Conservation (phyloP, 2,113 vertebrate genomes). For the Dendropsophus ebraccatus region DNA sequence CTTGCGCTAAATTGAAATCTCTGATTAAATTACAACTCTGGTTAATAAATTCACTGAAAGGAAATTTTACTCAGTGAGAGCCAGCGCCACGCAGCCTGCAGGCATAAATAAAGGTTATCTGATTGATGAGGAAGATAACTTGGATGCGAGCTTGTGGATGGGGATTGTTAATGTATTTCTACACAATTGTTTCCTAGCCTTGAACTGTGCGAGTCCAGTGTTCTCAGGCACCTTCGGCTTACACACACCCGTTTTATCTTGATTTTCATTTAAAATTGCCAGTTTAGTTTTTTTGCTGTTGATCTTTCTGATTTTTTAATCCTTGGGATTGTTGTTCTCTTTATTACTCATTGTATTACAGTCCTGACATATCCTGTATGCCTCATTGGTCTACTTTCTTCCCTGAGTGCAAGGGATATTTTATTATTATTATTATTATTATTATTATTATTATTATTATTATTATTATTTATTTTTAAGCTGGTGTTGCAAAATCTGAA, state of each 20-base stretch:
- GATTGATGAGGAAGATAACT: conserved; percentile 73
- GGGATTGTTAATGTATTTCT: conserved; percentile 65
- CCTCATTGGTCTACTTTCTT: conserved; percentile 40
- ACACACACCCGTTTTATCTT: neutral
- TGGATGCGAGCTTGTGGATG: conserved; percentile 62
- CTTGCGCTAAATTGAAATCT: conserved; percentile 74
- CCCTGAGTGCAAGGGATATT: neutral
- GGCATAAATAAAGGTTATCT: conserved; percentile 73
- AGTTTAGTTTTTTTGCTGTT: neutral
- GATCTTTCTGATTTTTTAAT: conserved; percentile 24
- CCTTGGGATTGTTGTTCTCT: conserved; percentile 36
- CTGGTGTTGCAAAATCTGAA: no score
- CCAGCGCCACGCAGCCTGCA: conserved; percentile 64
- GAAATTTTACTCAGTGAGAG: conserved; percentile 66
- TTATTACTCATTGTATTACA: conserved; percentile 42
- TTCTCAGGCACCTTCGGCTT: conserved; percentile 31
- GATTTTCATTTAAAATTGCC: conserved; percentile 34
- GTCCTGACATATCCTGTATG: conserved; percentile 20
- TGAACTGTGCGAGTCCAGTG: conserved; percentile 48
- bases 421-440: no score
- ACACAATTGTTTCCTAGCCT: conserved; percentile 63
- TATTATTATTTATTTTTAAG: no score
- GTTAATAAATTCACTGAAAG: conserved; percentile 70
- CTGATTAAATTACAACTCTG: conserved; percentile 74
- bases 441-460: no score